These are phyloP conservation scores for Pampus argenteus DNA, from an alignment of 2,797 vertebrate genomes.

Conservation along the genomic window DNA sequence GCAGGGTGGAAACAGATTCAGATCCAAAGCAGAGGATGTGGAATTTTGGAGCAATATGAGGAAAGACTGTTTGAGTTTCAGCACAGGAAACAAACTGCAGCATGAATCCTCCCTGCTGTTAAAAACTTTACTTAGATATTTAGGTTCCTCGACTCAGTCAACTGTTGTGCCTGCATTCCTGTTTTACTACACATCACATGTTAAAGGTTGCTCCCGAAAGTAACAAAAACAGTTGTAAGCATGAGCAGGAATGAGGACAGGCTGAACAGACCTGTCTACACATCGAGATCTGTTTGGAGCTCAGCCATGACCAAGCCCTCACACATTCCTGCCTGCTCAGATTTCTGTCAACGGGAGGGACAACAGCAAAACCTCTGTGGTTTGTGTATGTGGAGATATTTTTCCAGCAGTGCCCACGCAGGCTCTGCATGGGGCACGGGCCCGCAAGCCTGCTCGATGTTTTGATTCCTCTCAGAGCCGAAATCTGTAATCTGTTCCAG, in stretches of 20 bases:
- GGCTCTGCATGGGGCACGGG: slow-evolving; percentile 65
- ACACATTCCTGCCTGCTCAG: slow-evolving; percentile 77
- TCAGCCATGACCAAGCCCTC: slow-evolving; percentile 71
- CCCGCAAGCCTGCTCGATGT: slow-evolving; percentile 62
- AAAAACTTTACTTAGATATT: not conserved
- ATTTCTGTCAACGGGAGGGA: slow-evolving; percentile 76
- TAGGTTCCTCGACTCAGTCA: not conserved
- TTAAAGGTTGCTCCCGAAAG: slow-evolving; percentile 34
- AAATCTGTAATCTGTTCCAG: slow-evolving; percentile 71
- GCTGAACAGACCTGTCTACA: slow-evolving; percentile 79
- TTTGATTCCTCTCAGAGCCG: slow-evolving; percentile 68
- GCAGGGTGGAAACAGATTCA: slow-evolving; percentile 75
- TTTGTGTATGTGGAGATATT: slow-evolving; percentile 60
- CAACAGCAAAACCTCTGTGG: slow-evolving; percentile 59
- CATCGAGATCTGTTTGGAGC: slow-evolving; percentile 54
- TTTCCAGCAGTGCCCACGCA: slow-evolving; percentile 73
- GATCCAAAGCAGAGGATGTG: slow-evolving; percentile 74
- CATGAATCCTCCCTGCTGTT: slow-evolving; percentile 29
- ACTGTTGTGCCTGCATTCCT: slow-evolving; percentile 46
- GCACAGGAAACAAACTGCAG: slow-evolving; percentile 56
- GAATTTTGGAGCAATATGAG: slow-evolving; percentile 67
- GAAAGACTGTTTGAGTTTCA: slow-evolving; percentile 54
- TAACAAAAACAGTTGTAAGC: slow-evolving; percentile 60
- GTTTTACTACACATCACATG: slow-evolving; percentile 41
- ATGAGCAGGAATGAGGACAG: slow-evolving; percentile 73